Evolutionary conservation across 53 echinoderm and acorn worm genomes (phyloP).

Genomic region (Luidia sarsii): DNA sequence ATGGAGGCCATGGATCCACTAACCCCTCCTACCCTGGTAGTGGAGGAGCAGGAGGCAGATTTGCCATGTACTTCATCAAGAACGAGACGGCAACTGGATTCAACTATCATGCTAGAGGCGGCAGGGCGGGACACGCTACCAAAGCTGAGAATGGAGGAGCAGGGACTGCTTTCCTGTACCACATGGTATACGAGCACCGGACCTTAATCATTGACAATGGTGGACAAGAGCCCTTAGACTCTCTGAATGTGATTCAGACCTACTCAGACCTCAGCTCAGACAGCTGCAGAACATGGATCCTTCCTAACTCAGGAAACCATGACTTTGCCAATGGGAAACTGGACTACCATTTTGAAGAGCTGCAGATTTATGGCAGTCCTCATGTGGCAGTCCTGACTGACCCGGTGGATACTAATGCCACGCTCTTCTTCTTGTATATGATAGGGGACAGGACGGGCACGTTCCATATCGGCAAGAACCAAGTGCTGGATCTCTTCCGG

Average conservation of each 20-base stretch:
- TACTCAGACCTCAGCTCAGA: constrained; percentile 74
- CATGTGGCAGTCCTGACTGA: constrained; percentile 81
- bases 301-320: constrained; percentile 83
- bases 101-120: constrained; percentile 81
- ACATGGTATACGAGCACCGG: constrained; percentile 78
- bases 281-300: constrained; percentile 87
- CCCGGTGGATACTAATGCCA: constrained; percentile 66
- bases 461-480: constrained; percentile 79
- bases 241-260: constrained; percentile 60
- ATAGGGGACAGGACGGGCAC: constrained; percentile 90
- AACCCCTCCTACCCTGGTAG: constrained; percentile 53
- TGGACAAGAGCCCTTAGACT: constrained; percentile 66
- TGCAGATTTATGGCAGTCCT: constrained; percentile 84
- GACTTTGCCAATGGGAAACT: constrained; percentile 80
- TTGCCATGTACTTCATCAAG: constrained; percentile 82
- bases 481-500: constrained; percentile 70
- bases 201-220: constrained; percentile 88
- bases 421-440: constrained; percentile 88
- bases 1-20: constrained; percentile 75
- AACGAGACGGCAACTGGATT: constrained; percentile 84
- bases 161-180: constrained; percentile 87
- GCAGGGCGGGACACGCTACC: constrained; percentile 44
- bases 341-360: constrained; percentile 88
- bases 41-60: constrained; percentile 83
- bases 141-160: constrained; percentile 81